These are phyloP conservation scores for Lagorchestes hirsutus DNA, from an alignment of 2,797 vertebrate species.

Conservation along the genomic window DNA sequence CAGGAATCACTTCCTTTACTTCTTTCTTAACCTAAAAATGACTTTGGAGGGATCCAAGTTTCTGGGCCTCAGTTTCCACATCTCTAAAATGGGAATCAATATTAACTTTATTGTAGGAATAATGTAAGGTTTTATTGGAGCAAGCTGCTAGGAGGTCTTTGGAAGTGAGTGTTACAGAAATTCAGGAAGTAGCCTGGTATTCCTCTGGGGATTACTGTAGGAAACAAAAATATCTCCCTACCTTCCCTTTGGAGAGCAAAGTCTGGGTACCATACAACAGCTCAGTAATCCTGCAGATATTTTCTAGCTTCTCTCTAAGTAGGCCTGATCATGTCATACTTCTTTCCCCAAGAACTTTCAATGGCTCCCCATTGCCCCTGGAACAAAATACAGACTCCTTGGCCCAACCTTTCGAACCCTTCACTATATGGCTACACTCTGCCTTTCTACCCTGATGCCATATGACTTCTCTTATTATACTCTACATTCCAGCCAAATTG, in stretches of 20 bases:
- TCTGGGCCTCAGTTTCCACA: constrained; percentile 49
- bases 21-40: constrained; percentile 37
- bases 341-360: background rate
- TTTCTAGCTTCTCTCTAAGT: constrained; percentile 37
- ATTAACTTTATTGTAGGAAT: constrained; percentile 20
- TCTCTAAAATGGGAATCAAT: constrained; percentile 37
- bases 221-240: constrained; percentile 27
- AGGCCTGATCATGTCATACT: constrained; percentile 33
- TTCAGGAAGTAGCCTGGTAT: background rate
- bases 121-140: constrained; percentile 39
- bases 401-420: background rate
- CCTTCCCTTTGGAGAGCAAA: background rate
- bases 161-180: background rate
- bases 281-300: constrained; percentile 29
- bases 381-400: background rate
- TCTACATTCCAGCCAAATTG: background rate
- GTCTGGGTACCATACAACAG: background rate
- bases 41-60: constrained; percentile 41
- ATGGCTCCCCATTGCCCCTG: background rate
- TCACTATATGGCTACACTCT: background rate
- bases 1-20: constrained; percentile 42
- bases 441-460: constrained; percentile 29
- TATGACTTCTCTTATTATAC: background rate
- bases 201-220: constrained; percentile 13
- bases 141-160: constrained; percentile 32